phyloP scores from a whole-genome alignment of 2,888 invertebrate species.

The Nephrotoma guestfalica region DNA sequence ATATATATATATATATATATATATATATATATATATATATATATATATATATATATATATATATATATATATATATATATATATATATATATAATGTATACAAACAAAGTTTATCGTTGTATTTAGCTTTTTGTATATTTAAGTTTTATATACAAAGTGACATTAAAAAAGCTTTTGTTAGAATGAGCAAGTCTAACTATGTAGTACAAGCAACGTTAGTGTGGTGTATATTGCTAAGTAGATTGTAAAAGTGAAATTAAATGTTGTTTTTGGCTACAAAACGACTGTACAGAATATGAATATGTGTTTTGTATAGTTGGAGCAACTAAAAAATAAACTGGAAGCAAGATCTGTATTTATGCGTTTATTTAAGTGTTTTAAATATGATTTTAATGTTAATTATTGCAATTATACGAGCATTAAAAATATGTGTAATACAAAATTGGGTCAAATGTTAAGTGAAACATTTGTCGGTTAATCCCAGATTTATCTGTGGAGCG shows the following conservation, averaged over 20 bases:
- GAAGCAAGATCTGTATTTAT: neutral
- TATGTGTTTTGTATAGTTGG: neutral
- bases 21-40: neutral
- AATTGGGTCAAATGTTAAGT: neutral
- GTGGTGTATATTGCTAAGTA: neutral
- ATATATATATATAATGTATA: neutral
- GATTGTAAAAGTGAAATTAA: neutral
- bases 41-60: neutral
- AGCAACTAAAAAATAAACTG: neutral
- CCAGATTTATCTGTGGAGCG: no score
- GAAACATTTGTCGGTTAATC: no score
- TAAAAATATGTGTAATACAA: neutral
- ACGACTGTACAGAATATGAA: neutral
- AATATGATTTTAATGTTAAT: neutral
- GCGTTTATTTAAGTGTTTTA: neutral
- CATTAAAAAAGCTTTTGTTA: neutral
- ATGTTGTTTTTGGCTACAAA: neutral
- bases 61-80: neutral
- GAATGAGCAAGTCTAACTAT: neutral
- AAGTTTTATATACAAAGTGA: neutral
- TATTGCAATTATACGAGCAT: neutral
- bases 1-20: neutral
- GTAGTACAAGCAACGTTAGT: neutral
- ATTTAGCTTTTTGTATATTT: neutral
- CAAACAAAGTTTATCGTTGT: neutral